phyloP scores from a whole-genome alignment of 2,113 vertebrate species.

The Percina caprodes region DNA sequence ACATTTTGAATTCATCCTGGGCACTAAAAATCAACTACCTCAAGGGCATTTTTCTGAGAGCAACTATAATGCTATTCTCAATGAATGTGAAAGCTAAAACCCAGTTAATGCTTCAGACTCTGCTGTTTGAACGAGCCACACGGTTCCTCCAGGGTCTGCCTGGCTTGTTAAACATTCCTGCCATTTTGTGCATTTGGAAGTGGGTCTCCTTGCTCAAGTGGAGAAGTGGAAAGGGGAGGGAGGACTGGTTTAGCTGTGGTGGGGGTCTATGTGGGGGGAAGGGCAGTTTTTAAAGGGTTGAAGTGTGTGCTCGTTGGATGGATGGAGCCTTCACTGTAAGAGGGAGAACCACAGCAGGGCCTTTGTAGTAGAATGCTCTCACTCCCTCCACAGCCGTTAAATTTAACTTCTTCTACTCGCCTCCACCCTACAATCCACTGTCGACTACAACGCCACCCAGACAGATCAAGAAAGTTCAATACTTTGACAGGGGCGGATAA shows the following conservation, averaged over 20 bases:
- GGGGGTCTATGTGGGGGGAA: slow-evolving; percentile 57
- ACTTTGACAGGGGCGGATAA: slow-evolving; percentile 52
- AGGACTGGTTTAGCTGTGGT: slow-evolving; percentile 43
- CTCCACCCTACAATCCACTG: slow-evolving; percentile 38
- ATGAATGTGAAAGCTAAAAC: slow-evolving; percentile 67
- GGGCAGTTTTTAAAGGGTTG: slow-evolving; percentile 52
- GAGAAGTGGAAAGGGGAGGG: slow-evolving; percentile 66
- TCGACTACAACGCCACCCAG: slow-evolving; percentile 44
- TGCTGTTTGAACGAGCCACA: slow-evolving; percentile 37
- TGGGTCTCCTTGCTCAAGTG: slow-evolving; percentile 77
- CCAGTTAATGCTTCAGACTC: slow-evolving; percentile 37
- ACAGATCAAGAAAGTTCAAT: slow-evolving; percentile 50
- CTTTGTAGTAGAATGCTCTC: slow-evolving; percentile 60
- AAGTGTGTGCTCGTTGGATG: slow-evolving; percentile 60
- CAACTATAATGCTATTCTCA: slow-evolving; percentile 44
- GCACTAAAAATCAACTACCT: slow-evolving; percentile 66
- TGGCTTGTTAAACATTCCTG: slow-evolving; percentile 81
- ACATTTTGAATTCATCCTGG: slow-evolving; percentile 72
- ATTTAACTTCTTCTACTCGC: slow-evolving; percentile 44
- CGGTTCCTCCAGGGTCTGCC: slow-evolving; percentile 58
- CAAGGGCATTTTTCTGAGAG: slow-evolving; percentile 69
- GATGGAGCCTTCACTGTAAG: slow-evolving; percentile 39
- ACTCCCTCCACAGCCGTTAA: slow-evolving; percentile 62
- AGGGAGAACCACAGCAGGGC: slow-evolving; percentile 54
- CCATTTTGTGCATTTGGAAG: slow-evolving; percentile 83